Percentiles rank a stretch among this genome's conserved stretches.
Conservation (phyloP, 2,888 invertebrate genomes). For the Coenonympha glycerion region DNA sequence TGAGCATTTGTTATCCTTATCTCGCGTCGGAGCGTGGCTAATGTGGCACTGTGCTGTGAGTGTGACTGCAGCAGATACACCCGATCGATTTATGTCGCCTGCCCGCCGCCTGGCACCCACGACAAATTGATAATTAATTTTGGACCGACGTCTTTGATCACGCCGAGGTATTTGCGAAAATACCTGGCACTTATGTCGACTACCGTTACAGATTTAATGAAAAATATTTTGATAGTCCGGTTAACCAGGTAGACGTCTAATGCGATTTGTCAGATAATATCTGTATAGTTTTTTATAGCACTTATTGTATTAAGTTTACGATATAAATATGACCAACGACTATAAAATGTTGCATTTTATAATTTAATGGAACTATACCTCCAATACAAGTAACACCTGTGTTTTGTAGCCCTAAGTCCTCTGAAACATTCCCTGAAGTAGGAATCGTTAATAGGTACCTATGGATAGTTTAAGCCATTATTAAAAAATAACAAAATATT, state of each 20-base stretch:
- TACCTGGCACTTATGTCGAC: constrained; percentile 44
- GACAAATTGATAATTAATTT: constrained; percentile 77
- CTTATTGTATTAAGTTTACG: too few relatives aligned
- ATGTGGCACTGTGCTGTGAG: too few relatives aligned
- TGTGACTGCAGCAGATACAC: constrained; percentile 66
- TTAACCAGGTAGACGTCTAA: neutral
- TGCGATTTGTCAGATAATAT: too few relatives aligned
- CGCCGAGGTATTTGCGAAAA: constrained; percentile 66
- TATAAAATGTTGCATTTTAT: too few relatives aligned
- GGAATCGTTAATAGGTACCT: too few relatives aligned
- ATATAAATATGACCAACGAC: too few relatives aligned
- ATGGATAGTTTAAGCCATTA: too few relatives aligned
- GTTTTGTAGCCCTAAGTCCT: too few relatives aligned
- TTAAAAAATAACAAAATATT: too few relatives aligned
- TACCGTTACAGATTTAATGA: constrained; percentile 44
- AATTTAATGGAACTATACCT: too few relatives aligned
- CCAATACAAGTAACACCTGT: too few relatives aligned
- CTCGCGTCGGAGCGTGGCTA: constrained; percentile 70
- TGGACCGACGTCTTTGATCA: constrained; percentile 65
- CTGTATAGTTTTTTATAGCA: neutral
- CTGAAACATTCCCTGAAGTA: too few relatives aligned
- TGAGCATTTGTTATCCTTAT: constrained; percentile 76
- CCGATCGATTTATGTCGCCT: constrained; percentile 73
- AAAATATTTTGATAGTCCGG: constrained; percentile 30
- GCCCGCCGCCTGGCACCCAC: constrained; percentile 65